phyloP scores from a whole-genome alignment of 1,140 invertebrate species.

The Lanistes nyassanus region DNA sequence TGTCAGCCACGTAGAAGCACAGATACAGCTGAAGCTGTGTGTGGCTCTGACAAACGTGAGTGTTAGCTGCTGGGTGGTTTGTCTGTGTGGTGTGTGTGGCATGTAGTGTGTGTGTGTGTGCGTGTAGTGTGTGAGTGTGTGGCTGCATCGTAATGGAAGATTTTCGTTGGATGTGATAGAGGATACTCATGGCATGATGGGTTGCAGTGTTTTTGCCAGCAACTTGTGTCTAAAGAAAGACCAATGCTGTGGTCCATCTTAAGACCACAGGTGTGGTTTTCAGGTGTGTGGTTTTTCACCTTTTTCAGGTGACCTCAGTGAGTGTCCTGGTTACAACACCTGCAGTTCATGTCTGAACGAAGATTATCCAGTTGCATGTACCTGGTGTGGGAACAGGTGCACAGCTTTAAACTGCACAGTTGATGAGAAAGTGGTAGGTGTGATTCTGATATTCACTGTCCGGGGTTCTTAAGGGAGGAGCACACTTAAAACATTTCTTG shows the following conservation, averaged over 20 bases:
- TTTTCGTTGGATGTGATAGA: background rate
- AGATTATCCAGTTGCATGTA: conserved; percentile 68
- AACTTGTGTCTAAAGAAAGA: too few relatives aligned
- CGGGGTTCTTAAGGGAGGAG: too few relatives aligned
- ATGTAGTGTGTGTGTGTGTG: too few relatives aligned
- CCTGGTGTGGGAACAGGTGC: conserved; percentile 78
- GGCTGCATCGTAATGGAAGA: background rate
- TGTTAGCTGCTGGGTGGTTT: background rate
- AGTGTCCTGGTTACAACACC: conserved; percentile 74
- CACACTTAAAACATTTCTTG: too few relatives aligned
- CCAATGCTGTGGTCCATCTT: too few relatives aligned
- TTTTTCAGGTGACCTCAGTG: conserved; percentile 34
- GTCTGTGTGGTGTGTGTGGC: too few relatives aligned
- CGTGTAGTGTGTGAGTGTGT: too few relatives aligned
- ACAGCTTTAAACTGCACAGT: conserved; percentile 70
- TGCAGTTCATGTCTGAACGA: conserved; percentile 83
- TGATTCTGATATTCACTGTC: too few relatives aligned
- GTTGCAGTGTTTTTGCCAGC: background rate
- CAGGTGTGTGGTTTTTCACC: too few relatives aligned
- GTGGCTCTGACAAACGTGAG: background rate
- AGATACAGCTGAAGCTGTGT: background rate
- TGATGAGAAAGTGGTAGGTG: conserved; percentile 45
- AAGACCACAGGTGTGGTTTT: too few relatives aligned
- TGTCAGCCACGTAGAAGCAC: conserved; percentile 19
- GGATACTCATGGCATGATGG: background rate